Evolutionary conservation across 2,797 vertebrate species (phyloP).

Genomic region (Silurus lanzhouensis): DNA sequence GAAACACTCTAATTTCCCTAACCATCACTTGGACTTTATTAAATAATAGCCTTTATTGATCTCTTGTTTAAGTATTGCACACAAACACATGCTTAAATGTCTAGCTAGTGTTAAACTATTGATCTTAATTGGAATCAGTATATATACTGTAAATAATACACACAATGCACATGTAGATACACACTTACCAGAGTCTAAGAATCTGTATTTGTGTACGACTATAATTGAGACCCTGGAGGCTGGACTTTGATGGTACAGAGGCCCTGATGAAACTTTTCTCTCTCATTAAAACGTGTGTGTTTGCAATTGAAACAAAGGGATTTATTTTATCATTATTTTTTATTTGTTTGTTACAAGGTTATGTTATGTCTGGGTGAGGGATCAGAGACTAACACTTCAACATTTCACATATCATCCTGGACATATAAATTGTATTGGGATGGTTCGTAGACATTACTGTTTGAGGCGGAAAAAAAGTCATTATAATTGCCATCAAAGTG

Average conservation of each 20-base stretch:
- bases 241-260: conserved; percentile 32
- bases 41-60: neutral
- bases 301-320: neutral
- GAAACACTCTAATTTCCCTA: neutral
- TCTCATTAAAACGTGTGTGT: conserved; percentile 47
- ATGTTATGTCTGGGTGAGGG: conserved; percentile 13
- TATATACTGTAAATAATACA: no score
- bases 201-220: neutral
- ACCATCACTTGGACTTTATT: neutral
- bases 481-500: neutral
- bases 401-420: neutral
- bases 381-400: neutral
- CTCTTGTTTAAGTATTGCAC: neutral
- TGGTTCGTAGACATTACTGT: no score
- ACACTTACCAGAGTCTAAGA: neutral
- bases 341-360: neutral
- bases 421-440: neutral
- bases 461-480: neutral
- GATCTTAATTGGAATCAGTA: neutral
- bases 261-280: conserved; percentile 38
- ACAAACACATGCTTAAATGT: neutral
- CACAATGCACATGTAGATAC: neutral
- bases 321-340: conserved; percentile 11
- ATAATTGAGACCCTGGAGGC: conserved; percentile 50
- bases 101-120: neutral